Base-by-base conservation (phyloP, 2,888 invertebrate species). In the Drosophila leonis region DNA sequence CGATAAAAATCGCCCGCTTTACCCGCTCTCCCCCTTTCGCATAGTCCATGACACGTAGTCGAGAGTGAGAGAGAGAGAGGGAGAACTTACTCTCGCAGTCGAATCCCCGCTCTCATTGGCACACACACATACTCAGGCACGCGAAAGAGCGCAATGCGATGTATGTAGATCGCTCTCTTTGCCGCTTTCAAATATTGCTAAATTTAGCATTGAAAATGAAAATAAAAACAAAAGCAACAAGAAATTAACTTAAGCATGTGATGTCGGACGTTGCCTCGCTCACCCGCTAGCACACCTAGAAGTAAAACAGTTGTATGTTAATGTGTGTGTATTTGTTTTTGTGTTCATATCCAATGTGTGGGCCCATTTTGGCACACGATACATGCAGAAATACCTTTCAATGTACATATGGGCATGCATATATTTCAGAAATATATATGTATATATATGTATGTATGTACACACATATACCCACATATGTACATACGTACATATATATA, bases 221-320 rank as follows among this genome's bases (percentile, higher is more conserved):
- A 72, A 80, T 57, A 63, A 70, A 71, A 67, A 52, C 46, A 78
- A 75, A 65, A 59, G 27, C 61, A 66, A 76, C 60, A 73, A 68
- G 66, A 72, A 81, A 68, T 83, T 72, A 65, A 77, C 72, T 77
- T 66, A 77, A 89, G 89, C 84, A 89, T 85, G 84, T 87, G 84
- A 85, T 89, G 77, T 52, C 64, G 51, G 33, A 64, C 54, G 35
- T 67, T 78, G 56, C 59, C 56, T 46, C 51, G 46, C 61, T 35
- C 37, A 51, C 60, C 39, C 65, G 51, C 65, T 55, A 24, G 42
- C 61, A 42, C 37, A 60, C 37, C 65, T 46, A 64, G 4, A 20
- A 56, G 2, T n/a, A 35, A 49, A 27, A 29, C 39, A 41, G 1
- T 24, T 54, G n/a, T 42, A 59, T 54, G 42, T 51, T 51, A 10